Percentiles rank a stretch among this genome's conserved stretches.
These are phyloP conservation scores for Scaptomyza reducta DNA, from an alignment of 2,888 invertebrate species.

Conservation along the genomic window DNA sequence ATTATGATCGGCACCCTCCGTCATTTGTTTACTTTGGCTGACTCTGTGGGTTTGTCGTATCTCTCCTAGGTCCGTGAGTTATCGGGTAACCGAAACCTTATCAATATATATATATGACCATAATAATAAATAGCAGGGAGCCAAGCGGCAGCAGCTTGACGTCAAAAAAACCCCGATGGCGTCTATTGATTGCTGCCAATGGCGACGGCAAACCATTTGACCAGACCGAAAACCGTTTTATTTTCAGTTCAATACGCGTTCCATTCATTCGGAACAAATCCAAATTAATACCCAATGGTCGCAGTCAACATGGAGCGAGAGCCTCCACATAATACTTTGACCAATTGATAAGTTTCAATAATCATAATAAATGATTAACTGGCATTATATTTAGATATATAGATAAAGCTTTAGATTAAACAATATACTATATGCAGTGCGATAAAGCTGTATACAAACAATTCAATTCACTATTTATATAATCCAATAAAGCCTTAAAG, in stretches of 20 bases:
- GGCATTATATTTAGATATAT: slow-evolving; percentile 11
- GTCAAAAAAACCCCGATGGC: slow-evolving; percentile 57
- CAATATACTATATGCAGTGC: neutral
- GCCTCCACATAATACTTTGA: slow-evolving; percentile 43
- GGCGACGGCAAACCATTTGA: slow-evolving; percentile 76
- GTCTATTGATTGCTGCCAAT: slow-evolving; percentile 74
- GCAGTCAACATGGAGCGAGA: slow-evolving; percentile 54
- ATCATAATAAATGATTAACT: slow-evolving; percentile 47
- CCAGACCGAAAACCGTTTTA: slow-evolving; percentile 43
- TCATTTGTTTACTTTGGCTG: slow-evolving; percentile 55
- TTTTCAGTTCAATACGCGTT: slow-evolving; percentile 7
- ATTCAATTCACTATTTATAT: slow-evolving; percentile 1
- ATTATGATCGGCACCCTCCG: slow-evolving; percentile 28
- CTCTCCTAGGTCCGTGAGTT: slow-evolving; percentile 25
- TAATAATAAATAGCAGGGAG: slow-evolving; percentile 68
- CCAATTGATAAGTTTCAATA: slow-evolving; percentile 52
- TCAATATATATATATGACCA: slow-evolving; percentile 44
- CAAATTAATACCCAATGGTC: slow-evolving; percentile 75
- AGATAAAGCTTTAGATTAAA: slow-evolving; percentile 33
- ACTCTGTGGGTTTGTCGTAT: slow-evolving; percentile 37
- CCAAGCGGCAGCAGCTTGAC: slow-evolving; percentile 68
- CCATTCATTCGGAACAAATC: slow-evolving; percentile 67
- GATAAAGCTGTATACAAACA: neutral
- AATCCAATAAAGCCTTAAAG: slow-evolving; percentile 1
- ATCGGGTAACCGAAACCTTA: slow-evolving; percentile 57